Base-by-base conservation (phyloP, 2,888 invertebrate genomes). In the Lacanobia oleracea region DNA sequence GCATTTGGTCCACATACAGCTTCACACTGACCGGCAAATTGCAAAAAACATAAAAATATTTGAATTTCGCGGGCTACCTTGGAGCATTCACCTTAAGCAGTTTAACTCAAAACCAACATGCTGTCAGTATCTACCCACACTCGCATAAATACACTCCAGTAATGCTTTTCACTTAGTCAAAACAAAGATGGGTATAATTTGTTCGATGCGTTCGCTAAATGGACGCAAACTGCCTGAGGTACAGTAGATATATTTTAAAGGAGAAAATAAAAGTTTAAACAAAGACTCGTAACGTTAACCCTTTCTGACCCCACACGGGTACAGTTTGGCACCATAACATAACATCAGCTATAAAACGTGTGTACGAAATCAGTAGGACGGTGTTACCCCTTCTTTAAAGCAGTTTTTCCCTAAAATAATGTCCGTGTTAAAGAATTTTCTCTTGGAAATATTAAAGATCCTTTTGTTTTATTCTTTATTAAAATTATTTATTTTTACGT, bases 241-340 rank as follows among this genome's bases (percentile, higher is more conserved):
- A 75, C 79, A 76, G 85, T 82, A 87, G 83, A 87, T 89, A 89
- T 89, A 67, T 74, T 60, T 60, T 84, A 85, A 84, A 87, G 86
- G 87, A 88, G 88, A 90, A 91, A 90, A 93, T 93, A 91, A 94
- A 92, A 92, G 91, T 93, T 91, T 86, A 92, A 94, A 93, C 92
- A 92, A 92, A 92, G 89, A 87, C 89, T 89, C 90, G 89, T 93
- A 91, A 93, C 90, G 88, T 92, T 91, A 91, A 92, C 92, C 93
- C 92, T 90, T 86, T 90, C 88, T 88, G 90, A 91, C 92, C 91
- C 89, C 87, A 88, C 88, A 85, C 86, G 91, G 84, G 88, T 91
- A 91, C 88, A 85, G 86, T 88, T 88, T 86, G 79, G 80, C 75
- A 83, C 82, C 89, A 88, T 90, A 91, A 92, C 87, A 86, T 84